Evolutionary conservation across 2,113 vertebrate species (phyloP), one percentile per base, ranked within the genome.

Genomic region (Collichthys lucidus): DNA sequence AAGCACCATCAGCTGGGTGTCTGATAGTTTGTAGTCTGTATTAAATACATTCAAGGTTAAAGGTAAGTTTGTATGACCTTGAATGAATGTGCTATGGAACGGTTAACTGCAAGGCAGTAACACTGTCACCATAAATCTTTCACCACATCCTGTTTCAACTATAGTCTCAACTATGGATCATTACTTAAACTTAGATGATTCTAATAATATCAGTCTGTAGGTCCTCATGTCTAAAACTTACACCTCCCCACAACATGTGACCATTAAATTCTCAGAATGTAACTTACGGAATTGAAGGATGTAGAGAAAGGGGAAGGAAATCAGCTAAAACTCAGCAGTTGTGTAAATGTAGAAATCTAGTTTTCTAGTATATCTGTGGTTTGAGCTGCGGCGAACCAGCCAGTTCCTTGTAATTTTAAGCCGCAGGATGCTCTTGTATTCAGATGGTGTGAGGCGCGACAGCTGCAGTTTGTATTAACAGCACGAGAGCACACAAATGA

Each of bases 131-230:
- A 80, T 40, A 40, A 40, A 40, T 40, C 53, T 80, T 65, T 80
- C 20, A 82, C 77, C 74, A 80, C 80, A 90, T 91, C 84, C 87
- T 91, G 85, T 75, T 53, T 46, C 29, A 35, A 6, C 31, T 40
- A 1, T 11, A 7, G 35, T 31, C 15, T 72, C 15, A 16, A 17
- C 24, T 17, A 6, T 12, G 22, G 26, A 55, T 4, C 4, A 2
- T 63, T 11, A 52, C 44, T 61, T 40, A 12, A 56, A 31, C n/a
- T 8, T 10, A 0, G 4, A 42, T n/a, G 16, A 49, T 26, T 49
- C 12, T 24, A 17, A 55, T 22, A 9, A 31, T 10, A 47, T 47
- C 0, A 11, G 24, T 56, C 50, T 75, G 22, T 20, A 57, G 5
- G 4, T 10, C 11, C 17, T n/a, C 5, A 3, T 20, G 2, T 47